Percentiles rank a stretch among this genome's conserved stretches.
These are phyloP conservation scores for Parapristionchus giblindavisi DNA, from an alignment of 2,888 invertebrate genomes.

Conservation along the genomic window DNA sequence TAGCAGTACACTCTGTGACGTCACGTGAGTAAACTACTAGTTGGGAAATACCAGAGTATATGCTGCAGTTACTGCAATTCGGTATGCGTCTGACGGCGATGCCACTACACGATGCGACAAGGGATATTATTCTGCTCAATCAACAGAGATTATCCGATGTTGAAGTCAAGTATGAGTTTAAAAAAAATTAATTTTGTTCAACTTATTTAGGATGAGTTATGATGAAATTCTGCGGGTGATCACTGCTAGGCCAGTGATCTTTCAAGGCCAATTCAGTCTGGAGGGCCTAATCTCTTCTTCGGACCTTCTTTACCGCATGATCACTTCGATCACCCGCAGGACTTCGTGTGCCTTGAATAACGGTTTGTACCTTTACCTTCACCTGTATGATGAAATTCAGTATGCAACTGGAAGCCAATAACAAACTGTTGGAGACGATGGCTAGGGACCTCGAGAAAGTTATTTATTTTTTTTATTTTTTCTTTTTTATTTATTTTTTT, in stretches of 20 bases:
- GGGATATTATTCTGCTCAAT: constrained; percentile 65
- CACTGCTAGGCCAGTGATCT: no score
- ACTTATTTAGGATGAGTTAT: neutral
- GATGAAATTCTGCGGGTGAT: no score
- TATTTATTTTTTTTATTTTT: no score
- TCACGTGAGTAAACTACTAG: no score
- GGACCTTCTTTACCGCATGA: no score
- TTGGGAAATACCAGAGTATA: no score
- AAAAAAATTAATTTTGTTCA: neutral
- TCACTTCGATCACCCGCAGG: no score
- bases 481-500: no score
- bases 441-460: constrained; percentile 58
- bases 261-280: no score
- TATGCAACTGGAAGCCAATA: constrained; percentile 64
- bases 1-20: no score
- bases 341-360: no score
- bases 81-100: constrained; percentile 60
- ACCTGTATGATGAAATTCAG: constrained; percentile 38
- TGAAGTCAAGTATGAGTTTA: constrained; percentile 56
- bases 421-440: constrained; percentile 61
- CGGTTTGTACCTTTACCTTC: neutral
- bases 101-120: constrained; percentile 64
- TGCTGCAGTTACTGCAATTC: constrained; percentile 42
- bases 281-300: no score
- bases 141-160: constrained; percentile 61